Conservation (phyloP, 2,797 vertebrate species). For the Onychomys leucogaster region DNA sequence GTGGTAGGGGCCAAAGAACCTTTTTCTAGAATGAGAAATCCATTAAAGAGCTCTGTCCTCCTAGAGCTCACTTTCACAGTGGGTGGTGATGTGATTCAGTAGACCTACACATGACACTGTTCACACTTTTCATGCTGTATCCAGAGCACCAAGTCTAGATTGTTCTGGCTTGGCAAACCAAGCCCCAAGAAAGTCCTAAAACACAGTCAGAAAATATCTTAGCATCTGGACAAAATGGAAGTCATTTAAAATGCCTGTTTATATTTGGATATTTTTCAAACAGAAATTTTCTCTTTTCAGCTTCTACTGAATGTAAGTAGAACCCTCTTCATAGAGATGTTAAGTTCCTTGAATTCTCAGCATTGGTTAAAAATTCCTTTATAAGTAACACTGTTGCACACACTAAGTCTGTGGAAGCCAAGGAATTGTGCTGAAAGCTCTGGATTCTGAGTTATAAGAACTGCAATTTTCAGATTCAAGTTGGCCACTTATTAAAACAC, state of each 20-base stretch:
- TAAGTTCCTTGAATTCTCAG: constrained; percentile 29
- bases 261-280: constrained; percentile 47
- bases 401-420: background rate
- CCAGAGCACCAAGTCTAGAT: background rate
- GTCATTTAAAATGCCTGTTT: constrained; percentile 54
- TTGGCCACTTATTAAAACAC: background rate
- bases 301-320: constrained; percentile 45
- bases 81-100: background rate
- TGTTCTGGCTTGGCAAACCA: background rate
- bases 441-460: constrained; percentile 49
- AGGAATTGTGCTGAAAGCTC: constrained; percentile 24
- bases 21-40: background rate
- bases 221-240: constrained; percentile 16
- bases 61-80: background rate
- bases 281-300: constrained; percentile 25
- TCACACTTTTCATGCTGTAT: background rate
- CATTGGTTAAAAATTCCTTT: constrained; percentile 45
- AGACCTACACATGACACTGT: background rate
- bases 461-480: constrained; percentile 7
- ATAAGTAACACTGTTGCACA: constrained; percentile 15
- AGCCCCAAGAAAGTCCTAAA: constrained; percentile 13
- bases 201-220: background rate
- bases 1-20: background rate
- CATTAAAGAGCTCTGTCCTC: background rate
- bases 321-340: background rate